These are phyloP conservation scores for Neomorphus geoffroyi DNA, from an alignment of 2,797 vertebrate species.

Conservation along the genomic window DNA sequence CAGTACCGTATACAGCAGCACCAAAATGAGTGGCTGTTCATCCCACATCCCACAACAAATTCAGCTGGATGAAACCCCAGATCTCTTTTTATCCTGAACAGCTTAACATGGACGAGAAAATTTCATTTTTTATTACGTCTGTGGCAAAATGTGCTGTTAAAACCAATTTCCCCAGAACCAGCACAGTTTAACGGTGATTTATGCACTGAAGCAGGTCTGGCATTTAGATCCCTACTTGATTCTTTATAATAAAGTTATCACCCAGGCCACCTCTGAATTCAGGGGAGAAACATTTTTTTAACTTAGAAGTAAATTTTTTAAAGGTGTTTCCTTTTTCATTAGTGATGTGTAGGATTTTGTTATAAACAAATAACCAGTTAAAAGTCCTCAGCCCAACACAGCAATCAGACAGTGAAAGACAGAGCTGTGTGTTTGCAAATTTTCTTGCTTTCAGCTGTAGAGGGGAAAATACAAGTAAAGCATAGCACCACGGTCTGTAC, in stretches of 20 bases:
- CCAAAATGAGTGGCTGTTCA: neutral
- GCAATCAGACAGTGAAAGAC: neutral
- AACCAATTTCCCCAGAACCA: conserved; percentile 14
- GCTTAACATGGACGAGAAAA: neutral
- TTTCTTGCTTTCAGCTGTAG: neutral
- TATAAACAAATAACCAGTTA: neutral
- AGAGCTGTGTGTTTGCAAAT: neutral
- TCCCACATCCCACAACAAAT: neutral
- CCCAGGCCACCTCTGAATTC: neutral
- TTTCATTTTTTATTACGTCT: neutral
- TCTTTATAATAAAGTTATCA: conserved; percentile 10
- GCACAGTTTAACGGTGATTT: conserved; percentile 20
- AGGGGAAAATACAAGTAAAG: neutral
- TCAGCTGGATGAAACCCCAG: neutral
- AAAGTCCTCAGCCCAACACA: neutral
- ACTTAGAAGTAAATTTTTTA: neutral
- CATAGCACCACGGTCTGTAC: fast-evolving
- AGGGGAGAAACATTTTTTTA: neutral
- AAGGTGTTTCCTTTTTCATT: neutral
- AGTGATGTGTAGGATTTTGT: neutral
- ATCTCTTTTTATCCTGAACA: neutral
- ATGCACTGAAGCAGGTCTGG: neutral
- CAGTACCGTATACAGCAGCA: neutral
- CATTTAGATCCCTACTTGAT: neutral
- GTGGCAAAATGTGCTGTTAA: conserved; percentile 36